Evolutionary conservation across 2,797 vertebrate species (phyloP).

Genomic region (Gallinago solitaria): DNA sequence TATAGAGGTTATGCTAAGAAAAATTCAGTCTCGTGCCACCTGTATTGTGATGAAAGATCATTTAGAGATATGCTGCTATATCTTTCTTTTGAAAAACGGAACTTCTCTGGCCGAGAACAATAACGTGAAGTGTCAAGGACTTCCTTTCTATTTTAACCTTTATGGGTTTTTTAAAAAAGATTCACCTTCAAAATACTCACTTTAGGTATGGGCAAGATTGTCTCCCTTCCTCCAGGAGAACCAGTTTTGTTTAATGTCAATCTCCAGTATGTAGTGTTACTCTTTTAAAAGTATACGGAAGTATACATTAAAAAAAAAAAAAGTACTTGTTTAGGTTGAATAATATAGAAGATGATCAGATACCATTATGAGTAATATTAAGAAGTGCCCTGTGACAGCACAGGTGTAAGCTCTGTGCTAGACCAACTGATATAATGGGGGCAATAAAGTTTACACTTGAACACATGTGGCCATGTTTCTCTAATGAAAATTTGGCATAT

Average conservation of each 20-base stretch:
- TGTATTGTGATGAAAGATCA: conserved; percentile 75
- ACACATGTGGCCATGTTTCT: not conserved
- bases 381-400: not conserved
- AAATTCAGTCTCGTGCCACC: conserved; percentile 67
- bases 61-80: conserved; percentile 50
- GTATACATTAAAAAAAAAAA: not conserved
- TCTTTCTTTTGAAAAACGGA: conserved; percentile 71
- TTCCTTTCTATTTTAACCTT: not conserved
- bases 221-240: not conserved
- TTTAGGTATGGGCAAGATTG: not conserved
- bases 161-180: not conserved
- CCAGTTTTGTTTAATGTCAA: not conserved
- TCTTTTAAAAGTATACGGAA: not conserved
- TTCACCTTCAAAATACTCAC: not conserved
- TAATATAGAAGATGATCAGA: not conserved
- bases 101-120: conserved; percentile 65
- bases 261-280: not conserved
- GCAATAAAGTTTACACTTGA: not conserved
- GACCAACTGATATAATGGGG: not conserved
- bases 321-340: not conserved
- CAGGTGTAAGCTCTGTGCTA: not conserved
- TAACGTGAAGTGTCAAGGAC: not conserved
- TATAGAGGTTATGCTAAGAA: conserved; percentile 53
- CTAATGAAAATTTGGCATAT: not conserved
- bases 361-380: not conserved